Conservation (phyloP, 2,113 vertebrate species). For the Misgurnus anguillicaudatus region DNA sequence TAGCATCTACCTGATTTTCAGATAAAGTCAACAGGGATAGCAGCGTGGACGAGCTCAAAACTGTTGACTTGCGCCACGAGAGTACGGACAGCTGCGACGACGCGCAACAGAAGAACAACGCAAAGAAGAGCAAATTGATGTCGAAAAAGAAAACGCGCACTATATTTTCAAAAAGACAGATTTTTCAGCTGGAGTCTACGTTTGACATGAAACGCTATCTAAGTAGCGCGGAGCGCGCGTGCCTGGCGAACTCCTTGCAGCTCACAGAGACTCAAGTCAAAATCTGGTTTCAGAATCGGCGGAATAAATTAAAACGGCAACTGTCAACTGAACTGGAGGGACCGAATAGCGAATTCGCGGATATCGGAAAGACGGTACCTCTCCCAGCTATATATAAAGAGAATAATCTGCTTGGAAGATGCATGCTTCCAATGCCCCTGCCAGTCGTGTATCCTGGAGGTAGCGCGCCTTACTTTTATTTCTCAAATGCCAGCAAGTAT, state of each 20-base stretch:
- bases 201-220: conserved; percentile 87
- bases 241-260: conserved; percentile 80
- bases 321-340: conserved; percentile 81
- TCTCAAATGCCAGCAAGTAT: conserved; percentile 81
- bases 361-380: conserved; percentile 69
- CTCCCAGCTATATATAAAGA: conserved; percentile 82
- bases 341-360: conserved; percentile 63
- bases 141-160: conserved; percentile 86
- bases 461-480: conserved; percentile 82
- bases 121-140: conserved; percentile 73
- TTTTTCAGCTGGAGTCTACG: conserved; percentile 86
- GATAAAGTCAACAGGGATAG: conserved; percentile 55
- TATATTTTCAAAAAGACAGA: conserved; percentile 87
- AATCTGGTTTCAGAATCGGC: conserved; percentile 84
- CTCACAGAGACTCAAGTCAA: conserved; percentile 83
- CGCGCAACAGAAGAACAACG: conserved; percentile 55
- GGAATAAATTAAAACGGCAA: conserved; percentile 86
- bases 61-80: conserved; percentile 65
- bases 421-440: conserved; percentile 80
- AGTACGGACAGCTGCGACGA: conserved; percentile 73
- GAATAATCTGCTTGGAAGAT: conserved; percentile 77
- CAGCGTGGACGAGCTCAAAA: conserved; percentile 57
- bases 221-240: conserved; percentile 83
- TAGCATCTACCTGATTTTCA: conserved; percentile 53
- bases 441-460: conserved; percentile 81